Evolutionary conservation across 2,113 vertebrate genomes (phyloP).

Genomic region (Dunckerocampus dactyliophorus): DNA sequence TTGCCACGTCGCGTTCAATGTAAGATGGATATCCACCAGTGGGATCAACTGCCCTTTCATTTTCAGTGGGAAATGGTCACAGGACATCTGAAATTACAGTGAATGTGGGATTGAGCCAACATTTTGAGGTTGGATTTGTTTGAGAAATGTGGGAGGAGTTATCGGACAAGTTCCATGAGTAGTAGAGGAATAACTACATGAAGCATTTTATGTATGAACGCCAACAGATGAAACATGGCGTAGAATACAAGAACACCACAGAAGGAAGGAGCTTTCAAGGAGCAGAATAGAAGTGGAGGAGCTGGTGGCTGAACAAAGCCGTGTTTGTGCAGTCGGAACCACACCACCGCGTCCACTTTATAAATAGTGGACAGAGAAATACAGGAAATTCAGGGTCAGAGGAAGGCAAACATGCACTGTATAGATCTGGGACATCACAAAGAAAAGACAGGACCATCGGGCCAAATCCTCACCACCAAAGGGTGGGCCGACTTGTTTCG

Average conservation of each 20-base stretch:
- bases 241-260: conserved; percentile 17
- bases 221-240: conserved; percentile 13
- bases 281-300: conserved; percentile 25
- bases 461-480: conserved; percentile 53
- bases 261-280: conserved; percentile 7
- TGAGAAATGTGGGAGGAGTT: no score
- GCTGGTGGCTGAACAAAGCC: conserved; percentile 58
- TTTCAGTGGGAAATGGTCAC: no score
- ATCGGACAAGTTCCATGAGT: no score
- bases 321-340: conserved; percentile 37
- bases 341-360: conserved; percentile 37
- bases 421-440: conserved; percentile 36
- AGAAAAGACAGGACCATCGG: conserved; percentile 6
- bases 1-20: no score
- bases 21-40: no score
- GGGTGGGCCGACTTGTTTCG: conserved; percentile 47
- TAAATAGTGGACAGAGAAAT: conserved; percentile 37
- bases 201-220: no score
- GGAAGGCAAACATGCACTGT: conserved; percentile 29
- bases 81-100: no score
- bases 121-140: no score
- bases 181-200: no score
- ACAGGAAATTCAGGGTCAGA: conserved; percentile 18
- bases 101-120: no score
- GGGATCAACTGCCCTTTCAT: no score